A percentile compares a stretch with the other conserved stretches of the same genome.
phyloP scores from a whole-genome alignment of 2,113 vertebrate genomes.

The Procapra przewalskii region DNA sequence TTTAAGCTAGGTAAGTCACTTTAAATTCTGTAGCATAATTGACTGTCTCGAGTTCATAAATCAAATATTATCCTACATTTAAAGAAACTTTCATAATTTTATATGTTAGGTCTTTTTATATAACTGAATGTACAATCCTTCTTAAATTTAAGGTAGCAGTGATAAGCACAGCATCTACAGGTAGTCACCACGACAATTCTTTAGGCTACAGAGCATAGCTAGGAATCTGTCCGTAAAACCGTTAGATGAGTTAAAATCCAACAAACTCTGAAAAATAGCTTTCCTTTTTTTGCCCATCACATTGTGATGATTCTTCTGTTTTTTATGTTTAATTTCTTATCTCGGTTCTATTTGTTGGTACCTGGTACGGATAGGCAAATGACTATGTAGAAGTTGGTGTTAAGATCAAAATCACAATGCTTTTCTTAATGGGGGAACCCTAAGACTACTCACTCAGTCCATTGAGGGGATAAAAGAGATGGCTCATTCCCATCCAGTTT shows the following conservation, averaged over 20 bases:
- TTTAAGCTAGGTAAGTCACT: conserved; percentile 34
- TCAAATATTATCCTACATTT: background rate
- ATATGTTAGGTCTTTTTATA: background rate
- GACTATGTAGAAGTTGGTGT: background rate
- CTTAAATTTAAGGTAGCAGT: background rate
- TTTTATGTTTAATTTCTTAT: conserved; percentile 23
- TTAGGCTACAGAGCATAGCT: background rate
- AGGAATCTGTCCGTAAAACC: background rate
- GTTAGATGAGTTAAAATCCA: background rate
- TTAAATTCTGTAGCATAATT: conserved; percentile 6
- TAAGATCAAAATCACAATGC: conserved; percentile 24
- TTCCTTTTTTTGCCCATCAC: background rate
- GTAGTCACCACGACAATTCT: background rate
- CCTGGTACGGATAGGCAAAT: background rate
- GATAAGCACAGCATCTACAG: background rate
- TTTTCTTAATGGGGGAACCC: conserved; percentile 52
- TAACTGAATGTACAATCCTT: background rate
- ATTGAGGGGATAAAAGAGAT: conserved; percentile 49
- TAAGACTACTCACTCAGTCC: conserved; percentile 26
- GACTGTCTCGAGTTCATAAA: background rate
- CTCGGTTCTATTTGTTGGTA: conserved; percentile 21
- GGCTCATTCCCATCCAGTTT: conserved; percentile 53
- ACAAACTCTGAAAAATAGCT: background rate
- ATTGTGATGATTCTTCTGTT: background rate
- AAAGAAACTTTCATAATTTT: background rate